Base-by-base conservation (phyloP, 92 coral and sea anemone genomes). In the Chrysogorgia sp. region DNA sequence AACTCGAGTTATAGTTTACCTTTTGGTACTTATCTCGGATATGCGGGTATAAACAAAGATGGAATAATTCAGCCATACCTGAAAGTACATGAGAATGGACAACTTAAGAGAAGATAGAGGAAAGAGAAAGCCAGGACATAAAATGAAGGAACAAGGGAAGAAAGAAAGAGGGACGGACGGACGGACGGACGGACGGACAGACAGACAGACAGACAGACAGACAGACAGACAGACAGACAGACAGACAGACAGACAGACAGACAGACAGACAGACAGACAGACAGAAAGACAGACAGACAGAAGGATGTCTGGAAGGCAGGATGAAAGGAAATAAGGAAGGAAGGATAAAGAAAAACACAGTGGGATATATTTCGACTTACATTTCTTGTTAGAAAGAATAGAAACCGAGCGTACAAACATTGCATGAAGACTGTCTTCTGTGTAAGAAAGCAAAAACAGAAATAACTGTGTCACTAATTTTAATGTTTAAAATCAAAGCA, bases 21-120 rank as follows among this genome's bases (percentile, higher is more conserved):
- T 72, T 72, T 55, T 55, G 50, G 52, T 72, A 72, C 37, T 72
- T 72, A 1, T 14, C 65, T 52, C 25, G 79, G 13, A 72, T 72
- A 26, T 72, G 79, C 17, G 79, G 79, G 43, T 52, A 72, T 1
- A 72, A 56, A 53, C 79, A 72, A 53, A 53, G 32, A 12, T 13
- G 48, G 32, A 72, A 72, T 0, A 72, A 40, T 8, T 72, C 79
- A 17, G 79, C 79, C 64, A 72, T 33, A 56, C 55, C 79, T 72
- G 25, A 0, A 48, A n/a, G 12, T 19, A 66, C 20, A 2, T 21
- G 35, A 2, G 35, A 29, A 33, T 7, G n/a, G 22, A 29, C 35
- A 12, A 37, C 12, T 37, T 12, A 37, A 37, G 43, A 37, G 43
- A 37, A 37, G 12, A 37, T 4, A 37, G 12, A 37, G 6, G 6